Base-by-base conservation (phyloP, 2,797 vertebrate species). In the Mormyrops boulengeri region DNA sequence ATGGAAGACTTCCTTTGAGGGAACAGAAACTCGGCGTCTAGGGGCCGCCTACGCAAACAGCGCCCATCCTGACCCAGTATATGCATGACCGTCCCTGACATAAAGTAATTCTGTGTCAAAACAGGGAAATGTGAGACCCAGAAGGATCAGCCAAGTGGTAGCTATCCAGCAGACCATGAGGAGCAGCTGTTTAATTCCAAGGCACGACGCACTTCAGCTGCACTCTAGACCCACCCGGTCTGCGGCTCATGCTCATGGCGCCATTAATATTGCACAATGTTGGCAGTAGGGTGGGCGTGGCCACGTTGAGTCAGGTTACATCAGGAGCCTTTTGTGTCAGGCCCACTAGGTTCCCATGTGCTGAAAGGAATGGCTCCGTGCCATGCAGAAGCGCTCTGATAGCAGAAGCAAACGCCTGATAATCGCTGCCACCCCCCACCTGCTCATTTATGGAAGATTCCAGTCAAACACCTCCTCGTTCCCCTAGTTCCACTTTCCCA, bases 301-400 rank as follows among this genome's bases (percentile, higher is more conserved):
- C 85, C 86, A 50, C 34, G 44, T 38, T 19, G 26, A 19, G 41
- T 50, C 62, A 53, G 26, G 73, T 57, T 82, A 89, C 66, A 41
- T 22, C 41, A 84, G 38, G 38, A 69, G 66, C 62, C 30, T 30
- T 26, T 38, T 73, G 30, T 9, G 30, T 50, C 22, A 60, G 80
- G 84, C 30, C 26, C 30, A 87, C 50, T 22, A 60, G 80, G 77
- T 19, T 89, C 62, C 49, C 44, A 88, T 88, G 80, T 73, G 88
- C 91, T 95, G 94, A 95, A 95, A 95, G 93, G 89, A 93, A 95
- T 93, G 93, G 93, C 87, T 91, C 90, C 90, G 90, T 94, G 92
- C 93, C 92, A 93, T 55, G 57, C 93, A 89, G 93, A 90, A 91
- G 91, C 91, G 89, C 91, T 93, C 93, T 94, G 94, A 41, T 38